A percentile compares a stretch with the other conserved stretches of the same genome.
Conservation (phyloP, 2,888 invertebrate genomes). For the Selenia dentaria region DNA sequence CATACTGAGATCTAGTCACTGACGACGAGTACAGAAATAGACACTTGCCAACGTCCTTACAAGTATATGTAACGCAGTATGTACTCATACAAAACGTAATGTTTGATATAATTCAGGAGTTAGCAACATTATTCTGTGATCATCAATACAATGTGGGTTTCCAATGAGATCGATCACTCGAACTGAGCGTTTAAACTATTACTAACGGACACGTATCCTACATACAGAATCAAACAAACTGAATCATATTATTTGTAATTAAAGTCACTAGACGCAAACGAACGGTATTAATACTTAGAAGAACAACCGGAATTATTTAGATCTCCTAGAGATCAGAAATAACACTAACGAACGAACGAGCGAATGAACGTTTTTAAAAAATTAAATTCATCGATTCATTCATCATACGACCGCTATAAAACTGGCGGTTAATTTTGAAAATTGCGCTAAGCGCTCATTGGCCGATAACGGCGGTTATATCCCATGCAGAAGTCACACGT, state of each 20-base stretch:
- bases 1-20: constrained; percentile 49
- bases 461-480: neutral
- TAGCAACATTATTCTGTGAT: constrained; percentile 68
- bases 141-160: constrained; percentile 49
- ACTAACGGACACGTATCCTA: constrained; percentile 55
- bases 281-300: constrained; percentile 13
- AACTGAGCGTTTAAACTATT: constrained; percentile 57
- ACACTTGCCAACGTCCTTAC: constrained; percentile 32
- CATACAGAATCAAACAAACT: constrained; percentile 27
- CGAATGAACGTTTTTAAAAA: neutral
- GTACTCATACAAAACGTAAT: constrained; percentile 11
- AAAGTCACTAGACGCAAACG: constrained; percentile 29
- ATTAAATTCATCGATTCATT: too few relatives aligned
- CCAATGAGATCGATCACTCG: constrained; percentile 70
- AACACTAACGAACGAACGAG: neutral
- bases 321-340: neutral
- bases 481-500: neutral
- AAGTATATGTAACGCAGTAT: constrained; percentile 24
- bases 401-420: too few relatives aligned
- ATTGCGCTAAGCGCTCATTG: neutral
- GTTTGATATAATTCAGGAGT: constrained; percentile 46
- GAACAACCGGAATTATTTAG: neutral
- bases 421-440: neutral
- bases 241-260: constrained; percentile 55
- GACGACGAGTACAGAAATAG: constrained; percentile 33